Evolutionary conservation across 2,888 invertebrate genomes (phyloP).

Genomic region (Limnephilus rhombicus): DNA sequence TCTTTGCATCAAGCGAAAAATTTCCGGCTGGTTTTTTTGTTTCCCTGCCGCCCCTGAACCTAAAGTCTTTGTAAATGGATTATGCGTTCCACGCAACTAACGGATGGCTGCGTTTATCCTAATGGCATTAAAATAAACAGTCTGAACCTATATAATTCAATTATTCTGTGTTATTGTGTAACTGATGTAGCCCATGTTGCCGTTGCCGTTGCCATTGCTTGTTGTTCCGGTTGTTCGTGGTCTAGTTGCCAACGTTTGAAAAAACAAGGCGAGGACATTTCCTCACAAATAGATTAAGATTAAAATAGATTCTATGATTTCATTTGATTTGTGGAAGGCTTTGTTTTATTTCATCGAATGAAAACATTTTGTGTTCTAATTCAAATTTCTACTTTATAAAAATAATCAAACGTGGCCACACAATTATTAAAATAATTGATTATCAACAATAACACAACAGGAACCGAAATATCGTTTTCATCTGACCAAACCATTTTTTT

Average conservation of each 20-base stretch:
- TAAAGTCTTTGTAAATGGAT: conserved; percentile 44
- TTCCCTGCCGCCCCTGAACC: background rate
- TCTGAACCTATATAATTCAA: conserved; percentile 28
- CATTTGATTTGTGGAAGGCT: background rate
- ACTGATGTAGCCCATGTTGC: background rate
- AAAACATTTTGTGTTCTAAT: background rate
- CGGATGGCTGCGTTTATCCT: conserved; percentile 49
- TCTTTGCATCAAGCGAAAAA: background rate
- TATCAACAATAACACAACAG: too few species aligned
- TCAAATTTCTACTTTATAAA: background rate
- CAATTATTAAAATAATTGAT: too few species aligned
- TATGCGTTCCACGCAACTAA: conserved; percentile 42
- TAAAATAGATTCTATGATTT: background rate
- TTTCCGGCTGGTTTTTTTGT: background rate
- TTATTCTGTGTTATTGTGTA: conserved; percentile 19
- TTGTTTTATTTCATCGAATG: background rate
- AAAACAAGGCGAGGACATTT: background rate
- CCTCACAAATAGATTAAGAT: background rate
- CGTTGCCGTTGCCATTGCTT: too few species aligned
- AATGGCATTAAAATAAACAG: conserved; percentile 46
- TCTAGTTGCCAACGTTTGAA: background rate
- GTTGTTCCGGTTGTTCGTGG: background rate
- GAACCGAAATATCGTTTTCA: too few species aligned
- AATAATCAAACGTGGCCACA: background rate
- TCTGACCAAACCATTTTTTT: too few species aligned